phyloP scores from a whole-genome alignment of 2,888 invertebrate species.

The Malacosoma neustria region DNA sequence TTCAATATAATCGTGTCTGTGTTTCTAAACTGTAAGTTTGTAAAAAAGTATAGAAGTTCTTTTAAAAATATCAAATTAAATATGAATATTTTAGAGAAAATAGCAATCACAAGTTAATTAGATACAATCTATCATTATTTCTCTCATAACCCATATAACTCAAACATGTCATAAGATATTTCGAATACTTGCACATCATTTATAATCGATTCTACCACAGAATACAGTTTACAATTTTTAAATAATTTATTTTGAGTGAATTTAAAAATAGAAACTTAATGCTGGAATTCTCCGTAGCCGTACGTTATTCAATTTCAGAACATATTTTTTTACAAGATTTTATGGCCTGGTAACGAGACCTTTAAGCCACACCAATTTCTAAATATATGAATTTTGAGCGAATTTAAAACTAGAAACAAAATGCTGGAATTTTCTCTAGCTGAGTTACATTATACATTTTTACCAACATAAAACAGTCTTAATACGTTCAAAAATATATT shows the following conservation, averaged over 20 bases:
- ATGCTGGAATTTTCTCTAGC: no score
- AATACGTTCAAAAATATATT: not conserved
- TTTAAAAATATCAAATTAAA: no score
- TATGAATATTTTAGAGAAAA: not conserved
- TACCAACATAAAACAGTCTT: conserved; percentile 12
- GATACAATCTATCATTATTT: conserved; percentile 27
- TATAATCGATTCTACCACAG: conserved; percentile 35
- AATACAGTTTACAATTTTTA: conserved; percentile 12
- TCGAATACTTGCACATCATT: conserved; percentile 32
- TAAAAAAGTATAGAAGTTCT: no score
- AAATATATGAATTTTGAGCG: no score
- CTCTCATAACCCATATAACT: conserved; percentile 9
- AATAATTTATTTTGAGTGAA: conserved; percentile 8
- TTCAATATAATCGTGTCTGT: no score
- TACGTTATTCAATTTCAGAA: conserved; percentile 21
- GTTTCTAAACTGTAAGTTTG: no score
- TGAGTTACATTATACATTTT: no score
- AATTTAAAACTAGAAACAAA: no score
- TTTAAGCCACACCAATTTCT: no score
- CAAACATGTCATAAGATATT: conserved; percentile 14
- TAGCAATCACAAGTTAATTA: not conserved
- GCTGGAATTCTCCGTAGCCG: conserved; percentile 16
- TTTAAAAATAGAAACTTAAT: not conserved
- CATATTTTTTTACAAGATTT: no score
- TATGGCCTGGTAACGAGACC: no score